A percentile compares a stretch with the other conserved stretches of the same genome.
Evolutionary conservation across 2,797 vertebrate genomes (phyloP).

Genomic region (Rhynchotus rufescens): DNA sequence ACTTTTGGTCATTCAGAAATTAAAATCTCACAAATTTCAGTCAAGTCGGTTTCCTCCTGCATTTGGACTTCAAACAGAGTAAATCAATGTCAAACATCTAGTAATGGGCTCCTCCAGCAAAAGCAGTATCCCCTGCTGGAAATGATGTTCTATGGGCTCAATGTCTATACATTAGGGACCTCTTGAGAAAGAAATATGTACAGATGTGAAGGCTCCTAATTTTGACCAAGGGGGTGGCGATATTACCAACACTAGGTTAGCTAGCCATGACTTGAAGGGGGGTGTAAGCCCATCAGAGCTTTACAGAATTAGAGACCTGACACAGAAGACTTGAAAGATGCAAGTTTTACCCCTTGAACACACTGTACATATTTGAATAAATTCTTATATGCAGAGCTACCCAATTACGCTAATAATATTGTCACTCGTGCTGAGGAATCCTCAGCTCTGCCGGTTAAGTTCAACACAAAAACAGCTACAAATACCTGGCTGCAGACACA

Average conservation of each 20-base stretch:
- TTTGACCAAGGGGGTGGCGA: background rate
- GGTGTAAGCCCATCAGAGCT: background rate
- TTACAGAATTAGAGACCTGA: background rate
- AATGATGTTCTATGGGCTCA: background rate
- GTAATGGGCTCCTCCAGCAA: background rate
- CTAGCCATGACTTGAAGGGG: background rate
- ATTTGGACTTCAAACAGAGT: background rate
- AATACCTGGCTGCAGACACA: background rate
- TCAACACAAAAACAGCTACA: background rate
- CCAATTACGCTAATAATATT: background rate
- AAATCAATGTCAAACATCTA: background rate
- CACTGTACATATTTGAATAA: background rate
- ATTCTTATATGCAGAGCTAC: background rate
- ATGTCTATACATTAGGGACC: background rate
- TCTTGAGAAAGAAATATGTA: background rate
- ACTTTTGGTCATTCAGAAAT: background rate
- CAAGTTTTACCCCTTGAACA: conserved; percentile 18
- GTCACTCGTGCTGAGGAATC: background rate
- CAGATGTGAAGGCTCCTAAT: background rate
- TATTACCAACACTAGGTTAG: background rate
- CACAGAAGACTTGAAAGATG: conserved; percentile 17
- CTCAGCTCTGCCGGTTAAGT: background rate
- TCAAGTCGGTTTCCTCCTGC: background rate
- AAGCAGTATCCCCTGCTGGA: background rate
- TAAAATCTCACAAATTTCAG: background rate